Base-by-base conservation (phyloP, 2,888 invertebrate genomes). In the Mesorhabditis belari region DNA sequence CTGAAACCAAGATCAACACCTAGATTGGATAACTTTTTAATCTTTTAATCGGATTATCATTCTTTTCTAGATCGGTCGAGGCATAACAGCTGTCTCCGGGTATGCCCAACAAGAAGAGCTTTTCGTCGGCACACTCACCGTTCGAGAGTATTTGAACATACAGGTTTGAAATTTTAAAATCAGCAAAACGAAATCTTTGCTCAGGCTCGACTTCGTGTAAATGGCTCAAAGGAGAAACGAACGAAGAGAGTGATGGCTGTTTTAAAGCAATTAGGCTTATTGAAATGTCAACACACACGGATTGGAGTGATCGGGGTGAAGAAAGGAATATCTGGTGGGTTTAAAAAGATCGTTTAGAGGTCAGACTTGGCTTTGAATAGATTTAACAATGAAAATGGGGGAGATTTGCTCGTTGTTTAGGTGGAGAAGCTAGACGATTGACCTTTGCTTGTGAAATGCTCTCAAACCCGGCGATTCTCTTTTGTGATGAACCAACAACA, bases 401-500 rank as follows among this genome's bases (percentile, higher is more conserved):
- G 94, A 0, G 21, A 12, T 29, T 9, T 35, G 23, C 35, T 3
- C 49, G 21, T 2, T 88, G 95, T 62, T 94, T 93, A 0, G 96
- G 96, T 0, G 96, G 96, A n/a, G 80, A 80, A 62, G 69, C 73
- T 29, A 69, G 77, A 23, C 72, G 80, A 50, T 63, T 80, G 23
- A 90, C 94, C 0, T 94, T 98, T 81, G 96, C 95, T 21, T 90
- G 92, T n/a, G 96, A 96, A 55, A 60, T 79, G 12, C 64, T 79
- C 52, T 95, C 93, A 0, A 91, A 96, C 84, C 96, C 96, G 0
- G 88, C 91, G 0, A 84, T 96, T 51, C 87, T 96, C 86, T 92
- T 96, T 81, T 94, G 94, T 81, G 96, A 96, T 79, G 96, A 96
- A 79, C 95, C 95, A 0, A 96, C 95, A 0, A 93, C 93, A 0